Evolutionary conservation across 2,113 vertebrate species (phyloP).

Genomic region (Apteryx mantelli): DNA sequence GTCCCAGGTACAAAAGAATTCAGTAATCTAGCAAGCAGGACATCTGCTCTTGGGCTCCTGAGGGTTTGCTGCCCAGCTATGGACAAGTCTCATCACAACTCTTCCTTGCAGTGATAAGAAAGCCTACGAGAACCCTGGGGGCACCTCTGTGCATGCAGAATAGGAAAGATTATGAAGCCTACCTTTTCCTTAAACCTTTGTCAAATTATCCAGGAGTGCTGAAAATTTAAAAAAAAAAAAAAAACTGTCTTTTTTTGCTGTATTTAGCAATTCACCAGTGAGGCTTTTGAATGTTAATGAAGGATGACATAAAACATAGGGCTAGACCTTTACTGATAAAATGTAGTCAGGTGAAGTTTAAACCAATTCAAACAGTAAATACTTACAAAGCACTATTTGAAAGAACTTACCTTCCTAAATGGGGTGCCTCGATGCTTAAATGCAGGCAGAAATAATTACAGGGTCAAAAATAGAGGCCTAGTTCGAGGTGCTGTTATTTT

Average conservation of each 20-base stretch:
- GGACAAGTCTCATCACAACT: background rate
- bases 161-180: background rate
- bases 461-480: background rate
- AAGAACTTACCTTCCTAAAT: background rate
- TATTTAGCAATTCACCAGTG: background rate
- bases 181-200: background rate
- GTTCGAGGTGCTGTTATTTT: background rate
- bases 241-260: background rate
- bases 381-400: background rate
- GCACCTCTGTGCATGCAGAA: fast-evolving
- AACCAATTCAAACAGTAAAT: background rate
- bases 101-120: background rate
- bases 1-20: background rate
- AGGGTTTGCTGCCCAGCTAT: background rate
- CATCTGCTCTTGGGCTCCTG: background rate
- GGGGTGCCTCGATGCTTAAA: background rate
- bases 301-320: background rate
- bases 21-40: no score
- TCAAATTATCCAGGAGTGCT: background rate
- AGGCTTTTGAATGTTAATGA: background rate
- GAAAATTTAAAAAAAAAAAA: background rate
- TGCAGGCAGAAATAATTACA: background rate
- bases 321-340: background rate
- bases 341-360: background rate
- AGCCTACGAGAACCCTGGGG: background rate